phyloP scores from a whole-genome alignment of 2,113 vertebrate species.

The Pluvialis apricaria region DNA sequence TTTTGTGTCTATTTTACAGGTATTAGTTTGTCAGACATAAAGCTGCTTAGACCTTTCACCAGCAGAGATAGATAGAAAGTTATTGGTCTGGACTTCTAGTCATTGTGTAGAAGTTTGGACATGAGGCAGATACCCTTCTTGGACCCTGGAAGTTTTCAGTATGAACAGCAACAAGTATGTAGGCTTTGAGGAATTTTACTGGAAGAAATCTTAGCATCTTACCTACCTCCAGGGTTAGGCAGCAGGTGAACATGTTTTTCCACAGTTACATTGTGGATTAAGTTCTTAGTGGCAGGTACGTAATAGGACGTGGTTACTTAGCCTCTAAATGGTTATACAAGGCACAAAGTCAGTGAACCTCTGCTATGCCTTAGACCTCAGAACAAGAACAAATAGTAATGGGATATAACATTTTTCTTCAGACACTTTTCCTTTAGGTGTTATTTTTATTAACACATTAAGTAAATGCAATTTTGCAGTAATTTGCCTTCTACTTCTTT shows the following conservation, averaged over 20 bases:
- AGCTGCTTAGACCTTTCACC: neutral
- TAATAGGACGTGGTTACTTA: neutral
- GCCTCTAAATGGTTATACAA: neutral
- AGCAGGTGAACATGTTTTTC: neutral
- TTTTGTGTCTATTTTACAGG: neutral
- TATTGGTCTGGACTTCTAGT: neutral
- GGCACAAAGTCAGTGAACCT: neutral
- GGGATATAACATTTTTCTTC: neutral
- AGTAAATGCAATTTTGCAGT: neutral
- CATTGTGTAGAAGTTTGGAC: neutral
- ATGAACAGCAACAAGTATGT: neutral
- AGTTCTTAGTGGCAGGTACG: neutral
- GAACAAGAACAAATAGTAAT: neutral
- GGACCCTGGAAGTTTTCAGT: neutral
- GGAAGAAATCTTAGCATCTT: neutral
- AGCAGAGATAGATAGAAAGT: neutral
- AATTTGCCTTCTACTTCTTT: neutral
- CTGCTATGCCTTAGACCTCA: neutral
- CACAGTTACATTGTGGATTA: neutral
- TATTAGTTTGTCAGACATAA: neutral
- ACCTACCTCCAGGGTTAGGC: neutral
- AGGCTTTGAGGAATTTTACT: neutral
- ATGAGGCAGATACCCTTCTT: neutral
- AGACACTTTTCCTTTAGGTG: neutral
- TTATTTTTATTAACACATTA: neutral